Base-by-base conservation (phyloP, 1,140 invertebrate genomes). In the Drosophila arawakana region DNA sequence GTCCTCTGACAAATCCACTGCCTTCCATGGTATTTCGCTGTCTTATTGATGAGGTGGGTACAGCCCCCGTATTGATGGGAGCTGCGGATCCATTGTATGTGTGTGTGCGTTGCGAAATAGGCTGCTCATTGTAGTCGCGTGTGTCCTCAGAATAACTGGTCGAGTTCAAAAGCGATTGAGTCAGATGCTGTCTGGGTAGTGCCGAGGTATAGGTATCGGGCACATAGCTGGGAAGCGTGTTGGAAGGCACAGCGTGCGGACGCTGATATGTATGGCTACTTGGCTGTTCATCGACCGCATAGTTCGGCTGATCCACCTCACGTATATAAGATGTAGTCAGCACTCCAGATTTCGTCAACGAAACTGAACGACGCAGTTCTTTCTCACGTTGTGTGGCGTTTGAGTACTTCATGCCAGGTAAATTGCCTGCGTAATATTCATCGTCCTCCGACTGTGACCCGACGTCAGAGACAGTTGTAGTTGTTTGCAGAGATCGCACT, bases 401-500 rank as follows among this genome's bases (percentile, higher is more conserved):
- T 13, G 30, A 13, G 35, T 54, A 35, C 35, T 59, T 39, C 35
- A 43, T 5, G n/a, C 21, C 30, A 2, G 78, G 70, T 0, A 61
- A 50, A 13, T 71, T 66, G 6, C 62, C 57, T 18, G 57, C 41
- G 13, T 68, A 72, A 21, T 55, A 80, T 35, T 91, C 81, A 60
- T 83, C 78, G 43, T 89, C 83, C 18, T 89, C 84, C n/a, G 84
- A 89, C 54, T 88, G 84, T 1, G 84, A 89, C 0, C 80, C 80
- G 13, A 89, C 66, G 61, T 91, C 88, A 0, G 84, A 81, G 10
- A 83, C 74, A 0, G 88, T 90, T 49, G 78, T 90, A 5, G 81
- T 90, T 8, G 80, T 86, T 44, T 85, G 11, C 7, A 74, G 21
- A 10, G 69, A 72, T 6, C 81, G 72, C 0, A 55, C 58, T 0